Evolutionary conservation across 2,113 vertebrate species (phyloP).

Genomic region (Syngnathus typhle): DNA sequence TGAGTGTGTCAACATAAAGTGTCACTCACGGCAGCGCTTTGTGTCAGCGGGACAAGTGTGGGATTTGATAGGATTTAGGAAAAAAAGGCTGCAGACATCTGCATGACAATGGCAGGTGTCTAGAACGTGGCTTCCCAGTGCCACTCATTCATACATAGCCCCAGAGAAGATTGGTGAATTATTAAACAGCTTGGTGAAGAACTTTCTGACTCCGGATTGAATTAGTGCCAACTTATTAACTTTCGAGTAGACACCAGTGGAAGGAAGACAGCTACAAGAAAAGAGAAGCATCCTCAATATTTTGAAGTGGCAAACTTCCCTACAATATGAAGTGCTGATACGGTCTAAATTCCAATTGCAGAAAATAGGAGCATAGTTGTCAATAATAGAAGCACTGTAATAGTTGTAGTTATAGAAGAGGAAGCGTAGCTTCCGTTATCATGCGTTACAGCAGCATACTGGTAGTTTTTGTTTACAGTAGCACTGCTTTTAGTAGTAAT

Average conservation of each 20-base stretch:
- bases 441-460: no score
- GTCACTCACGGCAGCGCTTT: conserved; percentile 59
- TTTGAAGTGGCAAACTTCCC: neutral
- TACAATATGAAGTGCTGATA: neutral
- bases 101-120: conserved; percentile 63
- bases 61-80: conserved; percentile 30
- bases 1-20: conserved; percentile 60
- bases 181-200: conserved; percentile 54
- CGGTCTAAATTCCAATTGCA: no score
- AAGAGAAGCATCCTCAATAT: conserved; percentile 12
- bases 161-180: conserved; percentile 60
- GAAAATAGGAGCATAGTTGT: no score
- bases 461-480: no score
- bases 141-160: conserved; percentile 56
- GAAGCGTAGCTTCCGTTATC: neutral
- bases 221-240: conserved; percentile 48
- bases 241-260: conserved; percentile 25
- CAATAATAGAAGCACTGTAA: no score
- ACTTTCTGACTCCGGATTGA: conserved; percentile 48
- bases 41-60: conserved; percentile 40
- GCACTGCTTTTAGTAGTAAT: no score
- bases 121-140: conserved; percentile 56
- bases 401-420: neutral
- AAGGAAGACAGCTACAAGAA: conserved; percentile 17
- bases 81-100: conserved; percentile 62